Percentiles rank a stretch among this genome's conserved stretches.
Evolutionary conservation across 2,113 vertebrate genomes (phyloP).

Genomic region (Thalassarche chlororhynchos): DNA sequence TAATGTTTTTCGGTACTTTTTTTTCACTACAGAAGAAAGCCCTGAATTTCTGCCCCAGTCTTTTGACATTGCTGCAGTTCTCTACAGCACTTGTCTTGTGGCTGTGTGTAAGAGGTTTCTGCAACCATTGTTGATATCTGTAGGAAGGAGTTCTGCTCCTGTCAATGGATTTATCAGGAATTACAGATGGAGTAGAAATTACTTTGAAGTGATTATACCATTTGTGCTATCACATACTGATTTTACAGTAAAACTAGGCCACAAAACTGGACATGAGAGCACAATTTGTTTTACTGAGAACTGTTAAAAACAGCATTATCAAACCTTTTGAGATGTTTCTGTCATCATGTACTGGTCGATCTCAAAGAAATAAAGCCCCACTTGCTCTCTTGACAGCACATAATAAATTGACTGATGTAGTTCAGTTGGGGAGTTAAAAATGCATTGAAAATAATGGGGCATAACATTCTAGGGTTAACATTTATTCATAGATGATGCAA

Average conservation of each 20-base stretch:
- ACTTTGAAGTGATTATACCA: constrained; percentile 21
- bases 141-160: neutral
- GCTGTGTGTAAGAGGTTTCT: neutral
- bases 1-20: neutral
- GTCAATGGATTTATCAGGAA: constrained; percentile 27
- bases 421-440: constrained; percentile 73
- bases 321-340: constrained; percentile 56
- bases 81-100: neutral
- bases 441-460: constrained; percentile 79
- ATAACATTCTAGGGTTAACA: constrained; percentile 80
- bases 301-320: constrained; percentile 52
- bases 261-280: constrained; percentile 17
- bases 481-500: constrained; percentile 80
- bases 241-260: constrained; percentile 61
- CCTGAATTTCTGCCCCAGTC: neutral
- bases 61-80: neutral
- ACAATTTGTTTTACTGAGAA: constrained; percentile 18
- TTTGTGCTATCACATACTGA: constrained; percentile 46
- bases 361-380: constrained; percentile 64
- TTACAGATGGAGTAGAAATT: constrained; percentile 36
- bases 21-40: neutral
- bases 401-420: constrained; percentile 71
- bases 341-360: neutral
- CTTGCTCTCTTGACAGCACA: constrained; percentile 59
- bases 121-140: neutral